Evolutionary conservation across 2,797 vertebrate genomes (phyloP).

Genomic region (Sebastes dallii): DNA sequence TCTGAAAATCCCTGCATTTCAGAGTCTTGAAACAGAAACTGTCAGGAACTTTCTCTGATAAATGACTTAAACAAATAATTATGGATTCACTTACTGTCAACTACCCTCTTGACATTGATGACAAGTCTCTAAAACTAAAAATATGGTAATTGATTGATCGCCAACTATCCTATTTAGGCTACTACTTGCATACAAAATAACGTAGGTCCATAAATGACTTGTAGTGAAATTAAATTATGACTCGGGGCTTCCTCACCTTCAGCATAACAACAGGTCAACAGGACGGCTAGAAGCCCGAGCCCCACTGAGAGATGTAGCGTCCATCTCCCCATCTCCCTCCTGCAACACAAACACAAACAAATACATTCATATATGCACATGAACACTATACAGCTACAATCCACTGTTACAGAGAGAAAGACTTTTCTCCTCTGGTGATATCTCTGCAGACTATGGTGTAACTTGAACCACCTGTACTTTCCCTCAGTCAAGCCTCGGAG

Average conservation of each 20-base stretch:
- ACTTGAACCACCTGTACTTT: slow-evolving; percentile 49
- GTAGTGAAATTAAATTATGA: neutral
- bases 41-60: neutral
- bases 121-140: neutral
- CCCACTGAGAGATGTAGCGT: slow-evolving; percentile 41
- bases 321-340: slow-evolving; percentile 84
- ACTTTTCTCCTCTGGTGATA: neutral
- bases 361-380: neutral
- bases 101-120: neutral
- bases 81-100: neutral
- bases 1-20: neutral
- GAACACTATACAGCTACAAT: neutral
- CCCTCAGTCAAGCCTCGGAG: neutral
- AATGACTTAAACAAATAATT: neutral
- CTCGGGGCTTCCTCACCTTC: slow-evolving; percentile 74
- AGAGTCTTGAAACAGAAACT: neutral
- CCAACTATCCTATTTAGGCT: neutral
- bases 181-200: neutral
- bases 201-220: neutral
- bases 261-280: slow-evolving; percentile 73
- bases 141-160: neutral
- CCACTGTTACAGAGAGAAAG: neutral
- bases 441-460: slow-evolving; percentile 20
- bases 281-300: slow-evolving; percentile 78
- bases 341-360: slow-evolving; percentile 58